These are phyloP conservation scores for Lasioglossum pauxillum DNA, from an alignment of 2,888 invertebrate species.

Conservation along the genomic window DNA sequence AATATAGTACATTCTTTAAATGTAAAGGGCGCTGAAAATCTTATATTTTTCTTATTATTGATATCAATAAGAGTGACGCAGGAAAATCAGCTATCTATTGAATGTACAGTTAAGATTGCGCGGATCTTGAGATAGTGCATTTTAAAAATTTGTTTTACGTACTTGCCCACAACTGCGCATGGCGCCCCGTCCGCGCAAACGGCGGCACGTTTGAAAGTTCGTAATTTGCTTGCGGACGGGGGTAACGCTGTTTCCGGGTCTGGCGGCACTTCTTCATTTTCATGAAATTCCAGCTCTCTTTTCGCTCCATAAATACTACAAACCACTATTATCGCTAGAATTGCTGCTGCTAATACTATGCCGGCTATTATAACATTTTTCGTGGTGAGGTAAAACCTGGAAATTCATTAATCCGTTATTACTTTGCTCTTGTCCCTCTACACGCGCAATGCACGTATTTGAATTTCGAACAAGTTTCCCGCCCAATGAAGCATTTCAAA, in stretches of 20 bases:
- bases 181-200: constrained; percentile 91
- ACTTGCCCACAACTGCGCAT: constrained; percentile 93
- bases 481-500: no score
- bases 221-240: constrained; percentile 89
- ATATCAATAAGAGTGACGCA: neutral
- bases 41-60: neutral
- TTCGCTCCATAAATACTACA: constrained; percentile 76
- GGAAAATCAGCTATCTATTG: neutral
- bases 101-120: neutral
- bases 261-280: constrained; percentile 85
- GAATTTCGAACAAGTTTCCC: neutral
- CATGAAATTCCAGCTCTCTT: constrained; percentile 3
- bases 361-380: constrained; percentile 65
- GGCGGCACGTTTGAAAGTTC: constrained; percentile 89
- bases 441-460: neutral
- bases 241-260: constrained; percentile 88
- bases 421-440: neutral
- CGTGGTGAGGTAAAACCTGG: constrained; percentile 71
- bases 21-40: neutral
- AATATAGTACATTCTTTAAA: neutral
- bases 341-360: constrained; percentile 63
- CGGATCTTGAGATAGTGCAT: neutral
- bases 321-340: constrained; percentile 78
- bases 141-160: constrained; percentile 73
- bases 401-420: constrained; percentile 28